These are phyloP conservation scores for Druceiella hillmani DNA, from an alignment of 2,888 invertebrate genomes.

Conservation along the genomic window DNA sequence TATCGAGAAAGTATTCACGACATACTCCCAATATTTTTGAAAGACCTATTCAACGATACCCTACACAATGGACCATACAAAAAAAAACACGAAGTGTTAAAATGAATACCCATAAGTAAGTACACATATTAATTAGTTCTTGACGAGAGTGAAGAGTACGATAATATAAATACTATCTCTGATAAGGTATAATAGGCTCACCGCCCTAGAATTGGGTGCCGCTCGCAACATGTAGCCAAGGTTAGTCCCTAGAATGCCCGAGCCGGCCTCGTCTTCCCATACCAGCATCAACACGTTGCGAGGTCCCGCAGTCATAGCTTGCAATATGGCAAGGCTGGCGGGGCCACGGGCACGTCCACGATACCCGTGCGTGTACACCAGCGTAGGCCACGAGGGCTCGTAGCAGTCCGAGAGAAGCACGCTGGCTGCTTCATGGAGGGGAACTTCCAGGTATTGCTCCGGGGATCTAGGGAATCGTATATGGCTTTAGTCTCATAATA, in stretches of 20 bases:
- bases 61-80: too few relatives aligned
- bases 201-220: slow-evolving; percentile 40
- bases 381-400: slow-evolving; percentile 32
- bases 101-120: too few relatives aligned
- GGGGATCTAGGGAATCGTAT: slow-evolving; percentile 22
- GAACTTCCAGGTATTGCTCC: slow-evolving; percentile 29
- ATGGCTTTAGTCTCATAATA: too few relatives aligned
- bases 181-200: slow-evolving; percentile 18
- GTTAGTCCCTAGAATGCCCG: slow-evolving; percentile 34
- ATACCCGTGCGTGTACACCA: slow-evolving; percentile 44
- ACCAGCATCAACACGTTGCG: slow-evolving; percentile 41
- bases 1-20: too few relatives aligned
- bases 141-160: neutral
- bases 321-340: slow-evolving; percentile 38
- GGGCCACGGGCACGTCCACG: slow-evolving; percentile 35
- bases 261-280: slow-evolving; percentile 43
- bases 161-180: neutral
- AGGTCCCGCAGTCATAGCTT: slow-evolving; percentile 34
- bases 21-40: too few relatives aligned
- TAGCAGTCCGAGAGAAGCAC: slow-evolving; percentile 32
- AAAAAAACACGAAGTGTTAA: too few relatives aligned
- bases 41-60: too few relatives aligned
- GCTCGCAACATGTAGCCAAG: slow-evolving; percentile 37
- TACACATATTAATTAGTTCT: neutral
- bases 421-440: slow-evolving; percentile 29